phyloP scores from a whole-genome alignment of 2,113 vertebrate species.

The Laterallus jamaicensis region DNA sequence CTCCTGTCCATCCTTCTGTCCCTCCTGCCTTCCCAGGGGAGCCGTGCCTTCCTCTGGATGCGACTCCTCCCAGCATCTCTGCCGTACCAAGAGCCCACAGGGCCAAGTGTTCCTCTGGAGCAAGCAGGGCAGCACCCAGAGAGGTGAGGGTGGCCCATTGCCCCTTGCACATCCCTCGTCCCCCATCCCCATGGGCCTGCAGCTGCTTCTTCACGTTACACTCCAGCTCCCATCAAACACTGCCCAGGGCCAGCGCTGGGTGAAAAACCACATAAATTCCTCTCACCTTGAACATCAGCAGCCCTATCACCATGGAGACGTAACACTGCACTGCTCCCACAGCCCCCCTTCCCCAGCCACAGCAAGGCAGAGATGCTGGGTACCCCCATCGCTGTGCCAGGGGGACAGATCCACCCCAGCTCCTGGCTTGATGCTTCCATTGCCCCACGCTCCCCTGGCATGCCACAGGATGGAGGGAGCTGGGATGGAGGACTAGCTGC shows the following conservation, averaged over 20 bases:
- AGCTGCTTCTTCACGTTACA: background rate
- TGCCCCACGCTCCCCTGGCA: accelerated
- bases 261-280: background rate
- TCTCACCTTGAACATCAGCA: conserved; percentile 42
- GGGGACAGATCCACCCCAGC: background rate
- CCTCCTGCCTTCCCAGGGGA: conserved; percentile 57
- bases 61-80: background rate
- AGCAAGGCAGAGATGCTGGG: background rate
- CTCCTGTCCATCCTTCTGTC: conserved; percentile 56
- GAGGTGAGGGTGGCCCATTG: background rate
- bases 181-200: background rate
- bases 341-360: background rate
- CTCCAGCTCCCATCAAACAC: background rate
- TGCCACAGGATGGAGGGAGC: background rate
- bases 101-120: background rate
- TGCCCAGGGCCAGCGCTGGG: background rate
- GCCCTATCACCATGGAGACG: conserved; percentile 52
- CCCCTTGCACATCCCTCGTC: accelerated
- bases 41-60: conserved; percentile 60
- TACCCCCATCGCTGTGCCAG: accelerated
- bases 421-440: background rate
- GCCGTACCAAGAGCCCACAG: background rate
- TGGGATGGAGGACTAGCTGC: background rate
- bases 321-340: background rate
- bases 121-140: background rate